These are phyloP conservation scores for Napeogenes sylphis DNA, from an alignment of 2,888 invertebrate species.

Conservation along the genomic window DNA sequence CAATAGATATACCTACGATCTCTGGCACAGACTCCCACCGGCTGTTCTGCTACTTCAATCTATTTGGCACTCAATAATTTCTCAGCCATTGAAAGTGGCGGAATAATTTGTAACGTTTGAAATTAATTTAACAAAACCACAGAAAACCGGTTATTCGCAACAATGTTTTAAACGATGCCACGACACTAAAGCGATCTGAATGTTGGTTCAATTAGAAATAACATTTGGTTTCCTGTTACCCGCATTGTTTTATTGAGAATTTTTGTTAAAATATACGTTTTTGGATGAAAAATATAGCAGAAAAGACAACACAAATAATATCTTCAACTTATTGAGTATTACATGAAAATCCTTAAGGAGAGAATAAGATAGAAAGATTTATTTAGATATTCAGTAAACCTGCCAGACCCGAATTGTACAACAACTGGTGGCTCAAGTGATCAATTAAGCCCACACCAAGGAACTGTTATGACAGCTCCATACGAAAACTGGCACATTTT, in stretches of 20 bases:
- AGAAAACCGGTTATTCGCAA: conserved; percentile 15
- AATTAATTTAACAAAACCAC: conserved; percentile 28
- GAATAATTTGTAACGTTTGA: conserved; percentile 52
- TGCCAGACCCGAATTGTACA: neutral
- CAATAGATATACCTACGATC: conserved; percentile 60
- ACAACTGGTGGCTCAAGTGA: conserved; percentile 29
- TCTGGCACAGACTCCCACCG: conserved; percentile 61
- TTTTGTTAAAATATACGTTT: conserved; percentile 10
- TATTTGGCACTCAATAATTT: conserved; percentile 72
- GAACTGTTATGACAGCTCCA: conserved; percentile 71
- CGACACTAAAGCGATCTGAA: neutral
- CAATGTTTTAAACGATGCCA: conserved; percentile 15
- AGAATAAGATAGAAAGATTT: too few species aligned
- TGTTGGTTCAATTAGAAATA: conserved; percentile 13
- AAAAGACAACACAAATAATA: neutral
- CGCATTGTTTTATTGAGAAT: conserved; percentile 19
- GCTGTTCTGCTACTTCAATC: conserved; percentile 67
- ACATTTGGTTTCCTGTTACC: conserved; percentile 25
- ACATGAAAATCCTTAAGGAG: too few species aligned
- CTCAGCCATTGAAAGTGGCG: conserved; percentile 50
- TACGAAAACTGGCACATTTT: conserved; percentile 67
- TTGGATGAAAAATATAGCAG: too few species aligned
- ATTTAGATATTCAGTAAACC: too few species aligned
- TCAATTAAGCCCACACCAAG: conserved; percentile 56
- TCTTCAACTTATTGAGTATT: too few species aligned